Evolutionary conservation across 2,113 vertebrate species (phyloP).

Genomic region (Pangasianodon gigas): DNA sequence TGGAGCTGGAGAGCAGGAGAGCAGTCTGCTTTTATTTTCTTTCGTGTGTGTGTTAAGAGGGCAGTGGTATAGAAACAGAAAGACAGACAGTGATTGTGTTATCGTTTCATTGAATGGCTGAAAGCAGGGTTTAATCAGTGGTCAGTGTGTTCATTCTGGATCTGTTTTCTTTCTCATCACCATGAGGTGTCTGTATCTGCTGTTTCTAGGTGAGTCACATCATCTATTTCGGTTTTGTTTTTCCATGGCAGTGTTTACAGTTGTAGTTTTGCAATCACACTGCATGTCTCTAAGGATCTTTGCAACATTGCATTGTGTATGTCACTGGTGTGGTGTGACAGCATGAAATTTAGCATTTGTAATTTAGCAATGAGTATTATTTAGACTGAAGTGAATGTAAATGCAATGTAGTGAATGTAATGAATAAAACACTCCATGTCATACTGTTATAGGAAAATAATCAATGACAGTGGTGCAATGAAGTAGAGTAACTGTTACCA

Average conservation of each 20-base stretch:
- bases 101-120: neutral
- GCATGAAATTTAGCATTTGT: too few relatives aligned
- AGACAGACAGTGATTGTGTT: neutral
- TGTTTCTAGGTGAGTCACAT: conserved; percentile 68
- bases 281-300: too few relatives aligned
- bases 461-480: neutral
- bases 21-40: neutral
- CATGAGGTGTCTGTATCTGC: conserved; percentile 60
- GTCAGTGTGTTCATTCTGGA: neutral
- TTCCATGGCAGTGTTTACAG: neutral
- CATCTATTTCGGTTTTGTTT: conserved; percentile 21
- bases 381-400: neutral
- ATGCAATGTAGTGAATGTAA: neutral
- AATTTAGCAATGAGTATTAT: neutral
- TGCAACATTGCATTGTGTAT: neutral
- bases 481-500: neutral
- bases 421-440: neutral
- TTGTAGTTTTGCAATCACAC: neutral
- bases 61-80: neutral
- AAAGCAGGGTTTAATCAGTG: neutral
- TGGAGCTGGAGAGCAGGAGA: neutral
- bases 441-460: neutral
- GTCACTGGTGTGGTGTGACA: neutral
- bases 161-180: conserved; percentile 40
- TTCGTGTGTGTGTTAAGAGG: neutral